Conservation (phyloP, 2,888 invertebrate species). For the Oeneis ivallda region DNA sequence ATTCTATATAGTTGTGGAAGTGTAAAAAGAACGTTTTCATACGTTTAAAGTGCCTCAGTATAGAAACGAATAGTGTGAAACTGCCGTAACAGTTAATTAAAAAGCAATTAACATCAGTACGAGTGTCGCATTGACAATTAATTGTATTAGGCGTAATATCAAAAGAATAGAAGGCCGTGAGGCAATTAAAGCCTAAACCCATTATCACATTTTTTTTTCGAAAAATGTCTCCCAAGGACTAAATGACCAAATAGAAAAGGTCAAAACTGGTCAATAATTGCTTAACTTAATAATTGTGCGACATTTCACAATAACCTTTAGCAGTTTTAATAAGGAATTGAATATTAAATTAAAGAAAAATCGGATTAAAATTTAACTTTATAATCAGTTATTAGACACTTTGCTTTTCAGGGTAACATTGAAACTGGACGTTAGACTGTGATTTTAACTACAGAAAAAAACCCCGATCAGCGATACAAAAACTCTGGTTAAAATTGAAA, state of each 20-base stretch:
- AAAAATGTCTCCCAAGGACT: constrained; percentile 58
- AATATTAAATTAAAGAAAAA: neutral
- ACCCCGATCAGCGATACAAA: neutral
- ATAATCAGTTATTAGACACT: neutral
- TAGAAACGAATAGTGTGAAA: neutral
- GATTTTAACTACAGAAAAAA: neutral
- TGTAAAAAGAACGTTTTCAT: constrained; percentile 1
- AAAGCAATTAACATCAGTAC: constrained; percentile 39
- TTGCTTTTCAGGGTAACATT: neutral
- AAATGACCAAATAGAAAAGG: constrained; percentile 50
- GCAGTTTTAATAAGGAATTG: constrained; percentile 13
- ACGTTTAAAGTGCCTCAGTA: neutral
- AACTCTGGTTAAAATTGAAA: neutral
- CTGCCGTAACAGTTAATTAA: constrained; percentile 14
- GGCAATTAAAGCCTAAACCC: constrained; percentile 78
- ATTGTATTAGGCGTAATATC: constrained; percentile 38
- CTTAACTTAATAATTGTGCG: constrained; percentile 68
- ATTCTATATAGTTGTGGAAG: neutral
- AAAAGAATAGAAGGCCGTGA: constrained; percentile 46
- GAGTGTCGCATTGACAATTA: constrained; percentile 26
- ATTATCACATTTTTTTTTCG: constrained; percentile 59
- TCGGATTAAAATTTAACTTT: neutral
- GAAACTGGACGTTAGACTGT: neutral
- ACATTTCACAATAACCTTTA: constrained; percentile 54
- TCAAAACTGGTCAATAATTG: constrained; percentile 49